Percentiles rank a stretch among this genome's conserved stretches.
These are phyloP conservation scores for Silurus meridionalis DNA, from an alignment of 2,113 vertebrate genomes.

Conservation along the genomic window DNA sequence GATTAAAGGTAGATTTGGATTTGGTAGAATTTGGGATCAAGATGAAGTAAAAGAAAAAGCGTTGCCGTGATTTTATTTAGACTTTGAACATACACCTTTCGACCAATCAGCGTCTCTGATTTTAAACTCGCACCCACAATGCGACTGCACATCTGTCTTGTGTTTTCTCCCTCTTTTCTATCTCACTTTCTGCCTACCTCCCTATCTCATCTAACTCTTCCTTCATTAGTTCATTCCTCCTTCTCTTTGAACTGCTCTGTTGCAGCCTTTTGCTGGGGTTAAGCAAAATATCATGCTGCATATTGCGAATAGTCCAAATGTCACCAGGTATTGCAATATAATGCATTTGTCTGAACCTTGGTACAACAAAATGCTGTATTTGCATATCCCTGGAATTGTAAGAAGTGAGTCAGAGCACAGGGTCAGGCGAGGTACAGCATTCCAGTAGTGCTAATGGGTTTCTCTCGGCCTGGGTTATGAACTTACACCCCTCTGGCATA, in stretches of 20 bases:
- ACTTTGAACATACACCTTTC: neutral
- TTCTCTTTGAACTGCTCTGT: neutral
- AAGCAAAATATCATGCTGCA: neutral
- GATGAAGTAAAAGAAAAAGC: neutral
- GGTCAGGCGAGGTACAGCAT: neutral
- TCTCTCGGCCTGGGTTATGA: neutral
- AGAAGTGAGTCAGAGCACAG: neutral
- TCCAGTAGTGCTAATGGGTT: neutral
- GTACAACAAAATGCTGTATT: neutral
- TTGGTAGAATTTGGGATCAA: neutral
- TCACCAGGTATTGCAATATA: neutral
- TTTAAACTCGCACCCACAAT: neutral
- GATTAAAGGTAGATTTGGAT: neutral
- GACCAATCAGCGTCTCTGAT: neutral
- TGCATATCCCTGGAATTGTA: neutral
- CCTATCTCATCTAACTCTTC: neutral
- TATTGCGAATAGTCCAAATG: neutral
- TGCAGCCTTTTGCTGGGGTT: neutral
- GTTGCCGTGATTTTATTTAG: neutral
- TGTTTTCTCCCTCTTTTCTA: neutral
- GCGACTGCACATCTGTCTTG: neutral
- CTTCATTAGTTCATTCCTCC: neutral
- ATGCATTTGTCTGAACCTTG: neutral
- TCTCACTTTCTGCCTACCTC: neutral
- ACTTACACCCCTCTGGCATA: neutral